Base-by-base conservation (phyloP, 1,140 invertebrate genomes). In the Ceratosolen solmsi region DNA sequence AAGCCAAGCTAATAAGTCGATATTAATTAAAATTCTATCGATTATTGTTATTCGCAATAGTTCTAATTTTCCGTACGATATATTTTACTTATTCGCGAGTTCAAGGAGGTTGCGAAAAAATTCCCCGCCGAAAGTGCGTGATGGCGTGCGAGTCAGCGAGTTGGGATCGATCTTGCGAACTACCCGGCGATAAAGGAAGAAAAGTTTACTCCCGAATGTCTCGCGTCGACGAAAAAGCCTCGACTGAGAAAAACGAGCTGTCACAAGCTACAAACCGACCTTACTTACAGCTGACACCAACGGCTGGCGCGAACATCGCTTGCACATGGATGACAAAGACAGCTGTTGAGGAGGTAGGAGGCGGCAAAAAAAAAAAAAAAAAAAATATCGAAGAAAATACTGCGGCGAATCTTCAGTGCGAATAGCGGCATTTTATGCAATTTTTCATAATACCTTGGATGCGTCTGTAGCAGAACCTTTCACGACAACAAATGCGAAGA, bases 201-300 rank as follows among this genome's bases (percentile, higher is more conserved):
- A 71, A 71, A 77, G 3, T 33, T n/a, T 17, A 41, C 2, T n/a
- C 33, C 15, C 33, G 20, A 63, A 63, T 13, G 13, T 68, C 56
- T 46, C 54, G n/a, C 22, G n/a, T 51, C 36, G 73, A 27, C 49
- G n/a, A 33, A 54, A 65, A 51, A 54, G 0, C 13, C 51, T 25
- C 70, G 33, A 20, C 63, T 1, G 3, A 76, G 80, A 82, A 51
- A 75, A 75, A 75, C 80, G 51, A 60, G 25, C 58, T 77, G 68
- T 65, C 80, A 38, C 25, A 33, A 27, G 9, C 41, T 70, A 33
- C 33, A 30, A 78, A 77, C 41, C 54, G 30, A 56, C 25, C 20
- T 46, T 51, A 58, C 20, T 46, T 51, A 58, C 54, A 82, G 73
- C 56, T 73, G 79, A 30, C 51, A 30, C 38, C 71, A 56, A 22